Conservation (phyloP, 2,113 vertebrate genomes). For the Maccullochella peelii region DNA sequence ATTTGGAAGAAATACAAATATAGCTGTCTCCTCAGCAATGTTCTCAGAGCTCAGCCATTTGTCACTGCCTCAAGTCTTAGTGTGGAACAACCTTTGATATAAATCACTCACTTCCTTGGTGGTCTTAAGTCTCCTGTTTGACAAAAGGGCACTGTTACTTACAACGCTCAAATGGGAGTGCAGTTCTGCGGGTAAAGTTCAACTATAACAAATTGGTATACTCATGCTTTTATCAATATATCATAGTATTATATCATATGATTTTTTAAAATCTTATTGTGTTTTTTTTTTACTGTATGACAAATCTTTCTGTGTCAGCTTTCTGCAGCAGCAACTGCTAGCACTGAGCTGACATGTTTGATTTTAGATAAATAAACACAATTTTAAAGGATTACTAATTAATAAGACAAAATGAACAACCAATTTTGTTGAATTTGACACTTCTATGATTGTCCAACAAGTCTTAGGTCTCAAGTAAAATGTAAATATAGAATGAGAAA, state of each 20-base stretch:
- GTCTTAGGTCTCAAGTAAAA: neutral
- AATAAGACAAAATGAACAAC: neutral
- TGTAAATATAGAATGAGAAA: neutral
- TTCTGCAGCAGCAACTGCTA: neutral
- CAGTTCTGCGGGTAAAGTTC: neutral
- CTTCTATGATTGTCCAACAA: neutral
- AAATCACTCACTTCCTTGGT: constrained; percentile 49
- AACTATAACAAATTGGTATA: neutral
- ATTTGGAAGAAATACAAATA: constrained; percentile 82
- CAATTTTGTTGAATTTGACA: neutral
- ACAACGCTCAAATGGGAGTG: neutral
- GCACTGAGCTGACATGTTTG: neutral
- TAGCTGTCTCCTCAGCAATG: constrained; percentile 78
- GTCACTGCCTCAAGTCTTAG: constrained; percentile 62
- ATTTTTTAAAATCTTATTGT: neutral
- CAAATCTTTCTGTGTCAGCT: neutral
- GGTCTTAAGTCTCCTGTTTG: constrained; percentile 24
- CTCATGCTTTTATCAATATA: neutral
- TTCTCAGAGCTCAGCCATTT: constrained; percentile 63
- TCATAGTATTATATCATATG: neutral
- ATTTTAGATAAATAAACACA: neutral
- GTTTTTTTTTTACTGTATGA: too few species aligned
- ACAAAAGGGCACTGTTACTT: constrained; percentile 19
- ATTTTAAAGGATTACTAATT: neutral
- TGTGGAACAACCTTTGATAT: constrained; percentile 74